Evolutionary conservation across 2,888 invertebrate genomes (phyloP).

Genomic region (Neelides folsomi): DNA sequence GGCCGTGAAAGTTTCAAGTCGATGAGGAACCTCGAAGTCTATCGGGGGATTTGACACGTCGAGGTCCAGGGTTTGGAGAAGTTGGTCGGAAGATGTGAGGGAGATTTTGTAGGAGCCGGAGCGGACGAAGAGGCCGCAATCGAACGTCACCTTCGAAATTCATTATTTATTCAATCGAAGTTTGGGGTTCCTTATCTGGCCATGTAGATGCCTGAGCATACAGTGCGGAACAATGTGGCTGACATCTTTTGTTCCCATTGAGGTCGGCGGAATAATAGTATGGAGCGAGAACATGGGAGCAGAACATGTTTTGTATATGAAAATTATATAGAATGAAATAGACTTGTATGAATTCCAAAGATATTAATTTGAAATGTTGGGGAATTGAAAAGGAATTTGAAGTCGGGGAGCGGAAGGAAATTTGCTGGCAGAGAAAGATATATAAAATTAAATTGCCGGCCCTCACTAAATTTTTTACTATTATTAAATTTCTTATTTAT

Average conservation of each 20-base stretch:
- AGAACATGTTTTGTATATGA: too few species aligned
- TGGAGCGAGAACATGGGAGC: too few species aligned
- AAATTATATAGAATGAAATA: too few species aligned
- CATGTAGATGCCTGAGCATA: neutral
- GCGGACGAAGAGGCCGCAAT: constrained; percentile 59
- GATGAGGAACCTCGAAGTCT: constrained; percentile 31
- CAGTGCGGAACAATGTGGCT: neutral
- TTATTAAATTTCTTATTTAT: too few species aligned
- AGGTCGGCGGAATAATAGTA: too few species aligned
- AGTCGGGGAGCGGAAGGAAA: constrained; percentile 3
- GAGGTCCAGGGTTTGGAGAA: neutral
- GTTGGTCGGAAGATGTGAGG: constrained; percentile 32
- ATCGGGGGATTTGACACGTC: constrained; percentile 18
- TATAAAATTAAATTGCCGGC: constrained; percentile 1
- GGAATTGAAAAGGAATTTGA: constrained; percentile 9
- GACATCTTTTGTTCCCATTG: constrained; percentile 19
- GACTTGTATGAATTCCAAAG: too few species aligned
- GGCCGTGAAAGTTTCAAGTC: constrained; percentile 29
- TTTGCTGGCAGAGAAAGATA: constrained; percentile 8
- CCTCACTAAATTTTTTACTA: too few species aligned
- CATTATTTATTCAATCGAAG: neutral
- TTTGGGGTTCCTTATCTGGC: too few species aligned
- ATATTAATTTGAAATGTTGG: neutral
- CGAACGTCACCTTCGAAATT: constrained; percentile 39
- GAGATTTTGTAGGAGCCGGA: constrained; percentile 53